Evolutionary conservation across 2,888 invertebrate species (phyloP), one percentile per base, ranked within the genome.

Genomic region (Pinctada fucata): DNA sequence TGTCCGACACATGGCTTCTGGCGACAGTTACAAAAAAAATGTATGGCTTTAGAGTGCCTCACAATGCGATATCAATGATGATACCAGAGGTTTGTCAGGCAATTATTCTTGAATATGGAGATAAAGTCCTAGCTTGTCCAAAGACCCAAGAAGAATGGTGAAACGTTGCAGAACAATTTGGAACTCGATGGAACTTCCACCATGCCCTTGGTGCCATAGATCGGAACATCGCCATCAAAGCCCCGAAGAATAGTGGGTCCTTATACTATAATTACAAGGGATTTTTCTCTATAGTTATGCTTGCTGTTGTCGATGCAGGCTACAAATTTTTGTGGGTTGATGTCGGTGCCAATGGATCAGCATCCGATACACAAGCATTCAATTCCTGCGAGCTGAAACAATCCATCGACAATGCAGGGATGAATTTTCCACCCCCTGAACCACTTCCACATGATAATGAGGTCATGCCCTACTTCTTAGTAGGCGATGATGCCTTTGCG

Each of bases 311-410:
- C 51, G 83, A 86, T 79, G 80, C 83, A 10, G 80, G 83, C 72
- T 86, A 85, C 81, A 82, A 80, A 65, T 86, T 84, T 75, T n/a
- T 84, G 16, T 86, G 84, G 83, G 74, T 73, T 48, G 80, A 82
- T 79, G 69, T 72, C 67, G 80, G 83, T 51, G 73, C 70, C 8
- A 4, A 70, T 67, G 80, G 80, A 63, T 45, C 52, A 45, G 49
- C 65, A 64, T 82, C 78, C 45, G 81, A 82, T 76, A 81, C 81
- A 45, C 75, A 80, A 52, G 72, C 81, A 4, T 84, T 58, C 74
- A 82, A 82, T 72, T 16, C 69, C 10, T 82, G 69, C 31, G 71
- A 78, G 52, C 66, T 82, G 45, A 82, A 73, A 16, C 72, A 77
- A 63, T 70, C 77, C 48, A 68, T 69, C 10, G 69, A 69, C 82